Percentiles rank a stretch among this genome's conserved stretches.
phyloP scores from a whole-genome alignment of 2,888 invertebrate species.

The Oscheius myriophilus region DNA sequence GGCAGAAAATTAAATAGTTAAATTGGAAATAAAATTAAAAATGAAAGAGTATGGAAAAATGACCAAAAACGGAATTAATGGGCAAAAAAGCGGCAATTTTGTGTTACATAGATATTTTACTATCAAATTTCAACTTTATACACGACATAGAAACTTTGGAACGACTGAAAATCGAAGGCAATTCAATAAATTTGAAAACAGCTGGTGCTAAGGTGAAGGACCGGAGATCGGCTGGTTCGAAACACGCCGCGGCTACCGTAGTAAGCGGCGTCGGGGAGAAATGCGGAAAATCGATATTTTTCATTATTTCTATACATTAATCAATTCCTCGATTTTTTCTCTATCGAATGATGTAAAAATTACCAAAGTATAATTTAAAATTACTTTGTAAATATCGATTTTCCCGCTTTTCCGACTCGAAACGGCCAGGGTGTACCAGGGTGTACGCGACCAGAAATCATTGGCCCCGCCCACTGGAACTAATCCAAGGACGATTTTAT shows the following conservation, averaged over 20 bases:
- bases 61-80: slow-evolving; percentile 1
- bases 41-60: slow-evolving; percentile 1
- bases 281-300: background rate
- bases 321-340: no score
- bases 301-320: no score
- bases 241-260: slow-evolving; percentile 15
- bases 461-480: slow-evolving; percentile 6
- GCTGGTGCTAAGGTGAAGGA: background rate
- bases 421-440: background rate
- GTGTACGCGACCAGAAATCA: slow-evolving; percentile 22
- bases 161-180: no score
- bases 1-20: background rate
- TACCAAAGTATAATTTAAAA: background rate
- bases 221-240: slow-evolving; percentile 20
- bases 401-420: background rate
- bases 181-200: no score
- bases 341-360: background rate
- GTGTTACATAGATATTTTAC: no score
- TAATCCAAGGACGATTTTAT: slow-evolving; percentile 5
- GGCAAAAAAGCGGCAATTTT: background rate
- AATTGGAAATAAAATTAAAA: background rate
- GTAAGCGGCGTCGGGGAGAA: background rate
- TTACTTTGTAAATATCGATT: background rate
- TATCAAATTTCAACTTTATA: background rate
- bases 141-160: background rate